Base-by-base conservation (phyloP, 2,113 vertebrate species). In the Amazona vittata region DNA sequence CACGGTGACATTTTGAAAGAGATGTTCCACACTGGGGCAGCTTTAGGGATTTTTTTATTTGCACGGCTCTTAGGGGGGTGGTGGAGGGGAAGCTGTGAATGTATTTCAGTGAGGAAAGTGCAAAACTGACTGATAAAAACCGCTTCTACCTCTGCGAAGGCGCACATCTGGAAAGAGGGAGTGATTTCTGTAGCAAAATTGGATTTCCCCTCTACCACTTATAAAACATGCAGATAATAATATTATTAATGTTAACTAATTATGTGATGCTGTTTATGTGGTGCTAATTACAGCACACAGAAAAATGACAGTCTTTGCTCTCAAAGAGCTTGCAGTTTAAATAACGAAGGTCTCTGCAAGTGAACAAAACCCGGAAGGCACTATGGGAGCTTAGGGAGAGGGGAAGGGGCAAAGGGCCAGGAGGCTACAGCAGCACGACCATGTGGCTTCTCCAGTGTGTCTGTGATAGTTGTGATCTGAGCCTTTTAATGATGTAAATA, bases 1-100 rank as follows among this genome's bases (percentile, higher is more conserved):
- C 70, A 82, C 3, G 2, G 65, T 89, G 93, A 92, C 89, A 86
- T 92, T 87, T 96, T 94, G 94, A 94, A 89, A 85, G 69, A 94
- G 93, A 82, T 3, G 1, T 96, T 97, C 81, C 71, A 41, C 82
- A 64, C 25, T 86, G 89, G 63, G 83, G 29, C 71, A 92, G 91
- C 90, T 94, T 95, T 96, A 89, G 67, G 25, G 14, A 20, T 19
- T 29, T 63, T 41, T 74, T 85, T 78, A 57, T 95, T 96, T 91
- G 73, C 67, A 50, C 35, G 37, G 43, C 67, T 63, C 13, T 94
- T 86, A 59, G 39, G n/a, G n/a, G 65, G n/a, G 75, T 11, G 43
- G 53, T 59, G 41, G 13, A 77, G 33, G 52, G 52, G 49, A 60
- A 81, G 50, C 15, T 80, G 76, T 50, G 76, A 60, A 64, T 93